Evolutionary conservation across 2,113 vertebrate species (phyloP).

Genomic region (Lasiurus cinereus): DNA sequence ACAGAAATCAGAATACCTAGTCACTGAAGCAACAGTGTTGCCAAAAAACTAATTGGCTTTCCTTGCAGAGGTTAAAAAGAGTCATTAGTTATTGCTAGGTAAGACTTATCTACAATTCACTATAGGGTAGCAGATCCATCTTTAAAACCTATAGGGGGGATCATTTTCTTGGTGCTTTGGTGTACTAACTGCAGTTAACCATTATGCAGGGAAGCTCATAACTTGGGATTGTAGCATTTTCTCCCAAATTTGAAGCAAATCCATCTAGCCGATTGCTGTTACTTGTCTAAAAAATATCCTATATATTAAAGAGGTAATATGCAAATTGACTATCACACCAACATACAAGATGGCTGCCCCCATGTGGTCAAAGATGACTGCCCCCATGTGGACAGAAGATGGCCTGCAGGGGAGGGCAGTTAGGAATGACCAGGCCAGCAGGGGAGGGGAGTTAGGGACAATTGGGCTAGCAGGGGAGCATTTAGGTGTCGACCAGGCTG

Average conservation of each 20-base stretch:
- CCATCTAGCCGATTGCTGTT: not conserved
- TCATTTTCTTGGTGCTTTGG: not conserved
- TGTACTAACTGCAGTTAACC: not conserved
- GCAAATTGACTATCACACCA: too few relatives aligned
- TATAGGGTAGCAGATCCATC: not conserved
- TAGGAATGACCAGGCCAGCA: too few relatives aligned
- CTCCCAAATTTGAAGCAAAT: not conserved
- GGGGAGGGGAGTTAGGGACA: too few relatives aligned
- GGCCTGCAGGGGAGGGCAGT: too few relatives aligned
- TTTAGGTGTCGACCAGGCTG: too few relatives aligned
- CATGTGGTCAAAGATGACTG: too few relatives aligned
- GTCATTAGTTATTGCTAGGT: not conserved
- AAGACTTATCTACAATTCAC: not conserved
- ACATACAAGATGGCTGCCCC: too few relatives aligned
- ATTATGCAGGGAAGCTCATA: not conserved
- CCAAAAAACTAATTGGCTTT: conserved; percentile 18
- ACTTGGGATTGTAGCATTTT: not conserved
- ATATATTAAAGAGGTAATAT: too few relatives aligned
- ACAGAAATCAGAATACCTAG: not conserved
- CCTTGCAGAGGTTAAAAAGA: not conserved
- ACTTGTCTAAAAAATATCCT: not conserved
- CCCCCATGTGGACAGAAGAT: too few relatives aligned
- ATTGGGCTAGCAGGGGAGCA: too few relatives aligned
- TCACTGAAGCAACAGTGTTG: not conserved
- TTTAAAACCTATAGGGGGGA: not conserved